These are phyloP conservation scores for Drosophila asahinai DNA, from an alignment of 1,140 invertebrate genomes.

Conservation along the genomic window DNA sequence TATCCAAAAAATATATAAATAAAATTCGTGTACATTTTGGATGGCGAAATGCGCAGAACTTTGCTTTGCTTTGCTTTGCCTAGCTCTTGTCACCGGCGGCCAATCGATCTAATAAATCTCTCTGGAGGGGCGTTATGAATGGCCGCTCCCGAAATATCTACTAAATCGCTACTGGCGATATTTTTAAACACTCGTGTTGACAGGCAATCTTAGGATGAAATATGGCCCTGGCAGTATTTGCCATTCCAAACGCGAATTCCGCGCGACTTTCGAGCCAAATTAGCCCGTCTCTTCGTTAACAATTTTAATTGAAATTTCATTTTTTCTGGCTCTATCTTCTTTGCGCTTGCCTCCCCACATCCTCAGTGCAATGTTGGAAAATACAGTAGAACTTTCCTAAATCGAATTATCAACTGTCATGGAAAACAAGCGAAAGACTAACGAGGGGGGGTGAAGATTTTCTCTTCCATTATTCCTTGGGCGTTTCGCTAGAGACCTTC, in stretches of 20 bases:
- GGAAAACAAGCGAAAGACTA: neutral
- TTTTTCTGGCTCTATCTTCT: neutral
- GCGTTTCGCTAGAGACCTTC: neutral
- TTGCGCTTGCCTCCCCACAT: neutral
- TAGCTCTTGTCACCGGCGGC: slow-evolving; percentile 44
- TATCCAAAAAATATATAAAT: slow-evolving; percentile 41
- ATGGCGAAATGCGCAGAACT: slow-evolving; percentile 41
- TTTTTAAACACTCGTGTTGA: slow-evolving; percentile 49
- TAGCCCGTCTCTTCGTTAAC: slow-evolving; percentile 42
- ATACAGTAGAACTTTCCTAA: slow-evolving; percentile 21
- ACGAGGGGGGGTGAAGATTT: too few relatives aligned
- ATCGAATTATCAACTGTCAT: slow-evolving; percentile 7
- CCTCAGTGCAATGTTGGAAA: slow-evolving; percentile 7
- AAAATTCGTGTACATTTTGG: slow-evolving; percentile 32
- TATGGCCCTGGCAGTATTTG: slow-evolving; percentile 37
- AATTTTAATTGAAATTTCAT: slow-evolving; percentile 52
- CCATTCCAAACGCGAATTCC: slow-evolving; percentile 26
- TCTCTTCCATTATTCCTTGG: neutral
- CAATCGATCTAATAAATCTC: slow-evolving; percentile 53
- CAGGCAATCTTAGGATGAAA: slow-evolving; percentile 48
- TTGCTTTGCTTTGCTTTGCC: slow-evolving; percentile 8
- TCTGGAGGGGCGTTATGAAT: slow-evolving; percentile 48
- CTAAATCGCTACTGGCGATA: slow-evolving; percentile 10
- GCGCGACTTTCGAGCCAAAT: slow-evolving; percentile 34
- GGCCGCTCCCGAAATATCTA: slow-evolving; percentile 38